These are phyloP conservation scores for Epinotia bilunana DNA, from an alignment of 2,888 invertebrate genomes.

Conservation along the genomic window DNA sequence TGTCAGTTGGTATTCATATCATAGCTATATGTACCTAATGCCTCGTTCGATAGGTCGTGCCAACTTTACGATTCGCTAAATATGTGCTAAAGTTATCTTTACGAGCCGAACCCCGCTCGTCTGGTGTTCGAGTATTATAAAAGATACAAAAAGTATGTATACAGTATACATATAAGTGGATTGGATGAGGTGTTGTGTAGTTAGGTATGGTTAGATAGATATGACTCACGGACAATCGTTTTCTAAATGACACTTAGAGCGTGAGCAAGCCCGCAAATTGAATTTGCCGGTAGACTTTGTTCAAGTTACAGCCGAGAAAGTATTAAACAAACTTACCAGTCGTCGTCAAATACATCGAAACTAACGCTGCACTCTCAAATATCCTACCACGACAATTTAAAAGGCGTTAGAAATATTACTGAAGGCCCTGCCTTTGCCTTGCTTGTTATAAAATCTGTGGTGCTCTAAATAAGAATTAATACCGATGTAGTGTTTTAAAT, in stretches of 20 bases:
- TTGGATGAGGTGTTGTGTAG: neutral
- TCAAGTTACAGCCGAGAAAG: neutral
- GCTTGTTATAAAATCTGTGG: too few species aligned
- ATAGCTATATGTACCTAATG: slow-evolving; percentile 31
- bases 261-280: neutral
- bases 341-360: too few species aligned
- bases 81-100: slow-evolving; percentile 10
- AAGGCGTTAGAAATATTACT: too few species aligned
- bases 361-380: too few species aligned
- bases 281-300: neutral
- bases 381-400: too few species aligned
- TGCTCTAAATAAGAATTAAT: too few species aligned
- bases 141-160: neutral
- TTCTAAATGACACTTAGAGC: neutral
- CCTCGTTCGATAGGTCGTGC: slow-evolving; percentile 28
- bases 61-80: slow-evolving; percentile 23
- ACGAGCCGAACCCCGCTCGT: neutral
- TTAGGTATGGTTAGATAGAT: neutral
- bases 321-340: neutral
- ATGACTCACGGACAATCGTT: neutral
- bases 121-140: slow-evolving; percentile 13
- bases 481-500: too few species aligned
- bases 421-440: too few species aligned
- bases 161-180: neutral
- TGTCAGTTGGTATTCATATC: slow-evolving; percentile 46